Evolutionary conservation across 2,113 vertebrate genomes (phyloP).

Genomic region (Fukomys damarensis): DNA sequence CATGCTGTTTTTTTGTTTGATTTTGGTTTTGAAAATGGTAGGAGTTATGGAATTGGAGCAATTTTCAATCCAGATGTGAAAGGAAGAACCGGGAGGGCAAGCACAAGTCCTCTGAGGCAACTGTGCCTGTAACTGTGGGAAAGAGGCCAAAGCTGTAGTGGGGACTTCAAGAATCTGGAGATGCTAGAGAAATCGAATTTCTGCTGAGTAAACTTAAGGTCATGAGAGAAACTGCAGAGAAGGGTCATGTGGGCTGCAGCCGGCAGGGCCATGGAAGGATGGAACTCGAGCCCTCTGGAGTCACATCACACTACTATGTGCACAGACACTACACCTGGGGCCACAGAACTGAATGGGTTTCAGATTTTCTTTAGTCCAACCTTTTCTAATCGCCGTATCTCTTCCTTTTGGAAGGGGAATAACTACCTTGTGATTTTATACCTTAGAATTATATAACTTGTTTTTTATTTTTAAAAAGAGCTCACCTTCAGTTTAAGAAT

Average conservation of each 20-base stretch:
- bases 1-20: neutral
- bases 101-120: neutral
- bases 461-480: neutral
- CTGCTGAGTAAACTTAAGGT: neutral
- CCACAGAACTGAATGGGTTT: neutral
- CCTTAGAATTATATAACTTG: neutral
- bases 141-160: neutral
- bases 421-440: neutral
- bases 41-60: neutral
- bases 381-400: neutral
- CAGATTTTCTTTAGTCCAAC: neutral
- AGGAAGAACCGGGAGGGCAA: neutral
- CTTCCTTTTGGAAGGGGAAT: neutral
- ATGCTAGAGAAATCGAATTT: neutral
- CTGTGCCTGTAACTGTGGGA: neutral
- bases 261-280: neutral
- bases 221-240: neutral
- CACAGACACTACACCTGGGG: neutral
- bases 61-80: neutral
- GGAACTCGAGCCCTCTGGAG: neutral
- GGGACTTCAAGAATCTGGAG: neutral
- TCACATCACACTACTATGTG: neutral
- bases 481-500: neutral
- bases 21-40: neutral
- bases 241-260: neutral